Evolutionary conservation across 2,888 invertebrate species (phyloP).

Genomic region (Dexiosoma caninum): DNA sequence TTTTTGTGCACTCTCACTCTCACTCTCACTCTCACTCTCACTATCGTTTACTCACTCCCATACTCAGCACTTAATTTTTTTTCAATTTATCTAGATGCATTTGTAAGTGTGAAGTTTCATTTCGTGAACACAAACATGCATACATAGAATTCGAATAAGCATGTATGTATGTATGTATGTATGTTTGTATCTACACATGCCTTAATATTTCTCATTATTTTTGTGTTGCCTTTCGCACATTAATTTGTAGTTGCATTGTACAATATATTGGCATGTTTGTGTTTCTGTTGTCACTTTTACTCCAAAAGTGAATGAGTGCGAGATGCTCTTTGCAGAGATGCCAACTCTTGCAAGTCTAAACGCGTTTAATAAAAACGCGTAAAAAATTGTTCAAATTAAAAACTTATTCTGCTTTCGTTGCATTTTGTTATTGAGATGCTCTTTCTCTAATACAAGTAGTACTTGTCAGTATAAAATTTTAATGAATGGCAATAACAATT

Average conservation of each 20-base stretch:
- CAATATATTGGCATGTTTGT: neutral
- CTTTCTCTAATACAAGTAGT: no score
- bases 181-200: slow-evolving; percentile 9
- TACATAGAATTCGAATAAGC: slow-evolving; percentile 51
- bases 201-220: slow-evolving; percentile 31
- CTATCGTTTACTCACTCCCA: slow-evolving; percentile 27
- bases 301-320: neutral
- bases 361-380: no score
- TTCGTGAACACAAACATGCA: neutral
- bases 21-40: slow-evolving; percentile 35
- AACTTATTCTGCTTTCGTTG: no score
- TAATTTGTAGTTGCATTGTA: neutral
- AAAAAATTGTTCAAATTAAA: no score
- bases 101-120: slow-evolving; percentile 41
- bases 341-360: neutral
- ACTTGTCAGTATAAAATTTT: no score
- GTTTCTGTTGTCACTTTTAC: slow-evolving; percentile 1
- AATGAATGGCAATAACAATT: no score
- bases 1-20: slow-evolving; percentile 42
- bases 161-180: neutral
- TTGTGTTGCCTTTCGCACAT: slow-evolving; percentile 1
- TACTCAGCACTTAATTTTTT: slow-evolving; percentile 28
- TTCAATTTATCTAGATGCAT: slow-evolving; percentile 44
- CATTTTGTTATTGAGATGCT: no score
- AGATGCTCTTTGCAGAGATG: neutral